These are phyloP conservation scores for Syrmaticus mikado DNA, from an alignment of 2,113 vertebrate species.

Conservation along the genomic window DNA sequence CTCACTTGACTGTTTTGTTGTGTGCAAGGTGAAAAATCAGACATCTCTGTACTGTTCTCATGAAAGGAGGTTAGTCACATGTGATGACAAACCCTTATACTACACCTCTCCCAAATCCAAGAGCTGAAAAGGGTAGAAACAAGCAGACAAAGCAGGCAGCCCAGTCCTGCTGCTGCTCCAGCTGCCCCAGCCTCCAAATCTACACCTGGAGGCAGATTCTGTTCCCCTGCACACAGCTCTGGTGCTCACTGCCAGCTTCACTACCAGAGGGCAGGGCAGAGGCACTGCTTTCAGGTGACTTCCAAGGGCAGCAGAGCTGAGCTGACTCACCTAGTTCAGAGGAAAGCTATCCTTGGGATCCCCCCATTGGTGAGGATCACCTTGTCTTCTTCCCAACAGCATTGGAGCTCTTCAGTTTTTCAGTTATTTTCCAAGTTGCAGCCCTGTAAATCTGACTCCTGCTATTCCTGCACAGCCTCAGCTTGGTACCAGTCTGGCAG, in stretches of 20 bases:
- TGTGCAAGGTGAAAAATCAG: no score
- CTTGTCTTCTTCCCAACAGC: background rate
- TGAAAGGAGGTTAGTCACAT: background rate
- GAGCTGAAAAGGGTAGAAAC: background rate
- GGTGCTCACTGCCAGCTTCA: background rate
- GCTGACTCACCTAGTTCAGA: rapidly evolving
- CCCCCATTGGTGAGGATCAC: background rate
- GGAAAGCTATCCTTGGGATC: background rate
- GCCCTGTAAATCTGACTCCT: rapidly evolving
- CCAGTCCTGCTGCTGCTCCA: background rate
- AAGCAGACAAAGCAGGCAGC: background rate
- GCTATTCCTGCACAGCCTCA: rapidly evolving
- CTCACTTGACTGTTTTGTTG: background rate
- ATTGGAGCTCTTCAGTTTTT: background rate
- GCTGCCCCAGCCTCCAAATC: background rate
- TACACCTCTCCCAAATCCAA: background rate
- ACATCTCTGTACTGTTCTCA: background rate
- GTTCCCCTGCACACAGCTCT: background rate
- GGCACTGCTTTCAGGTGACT: background rate
- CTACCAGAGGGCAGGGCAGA: background rate
- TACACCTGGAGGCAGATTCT: background rate
- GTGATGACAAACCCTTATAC: background rate
- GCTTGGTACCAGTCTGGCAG: background rate
- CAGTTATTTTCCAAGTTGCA: background rate
- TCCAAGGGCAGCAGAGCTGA: background rate